Conservation (phyloP, 1,140 invertebrate species). For the Steinernema feltiae region DNA sequence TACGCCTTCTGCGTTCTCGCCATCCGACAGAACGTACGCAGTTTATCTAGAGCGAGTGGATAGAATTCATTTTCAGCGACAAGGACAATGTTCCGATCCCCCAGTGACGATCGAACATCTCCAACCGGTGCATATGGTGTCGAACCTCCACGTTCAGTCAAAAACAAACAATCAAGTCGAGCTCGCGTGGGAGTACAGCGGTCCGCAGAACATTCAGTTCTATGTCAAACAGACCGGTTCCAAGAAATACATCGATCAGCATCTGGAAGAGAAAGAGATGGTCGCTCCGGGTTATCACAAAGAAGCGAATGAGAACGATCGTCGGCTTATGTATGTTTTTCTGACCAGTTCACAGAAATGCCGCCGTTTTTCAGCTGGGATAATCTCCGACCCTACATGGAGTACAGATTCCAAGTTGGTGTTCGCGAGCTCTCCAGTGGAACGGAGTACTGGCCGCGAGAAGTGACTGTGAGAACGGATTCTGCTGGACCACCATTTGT, state of each 20-base stretch:
- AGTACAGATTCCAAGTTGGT: conserved; percentile 53
- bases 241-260: conserved; percentile 52
- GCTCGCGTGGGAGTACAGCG: conserved; percentile 49
- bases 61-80: conserved; percentile 42
- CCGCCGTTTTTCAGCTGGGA: neutral
- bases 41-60: neutral
- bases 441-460: conserved; percentile 49
- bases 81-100: conserved; percentile 55
- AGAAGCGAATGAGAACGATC: conserved; percentile 35
- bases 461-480: conserved; percentile 49
- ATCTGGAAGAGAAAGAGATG: conserved; percentile 46
- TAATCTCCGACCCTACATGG: conserved; percentile 52
- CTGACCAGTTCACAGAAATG: neutral
- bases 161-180: conserved; percentile 52
- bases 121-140: conserved; percentile 45
- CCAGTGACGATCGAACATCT: conserved; percentile 48
- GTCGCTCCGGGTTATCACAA: conserved; percentile 47
- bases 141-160: conserved; percentile 52
- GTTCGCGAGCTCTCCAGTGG: conserved; percentile 43
- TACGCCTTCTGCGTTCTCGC: conserved; percentile 57
- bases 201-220: conserved; percentile 43
- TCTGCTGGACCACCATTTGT: conserved; percentile 55
- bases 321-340: conserved; percentile 35
- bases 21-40: conserved; percentile 53
- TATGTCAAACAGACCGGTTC: conserved; percentile 54